Evolutionary conservation across 2,888 invertebrate species (phyloP).

Genomic region (Piscicola geometra): DNA sequence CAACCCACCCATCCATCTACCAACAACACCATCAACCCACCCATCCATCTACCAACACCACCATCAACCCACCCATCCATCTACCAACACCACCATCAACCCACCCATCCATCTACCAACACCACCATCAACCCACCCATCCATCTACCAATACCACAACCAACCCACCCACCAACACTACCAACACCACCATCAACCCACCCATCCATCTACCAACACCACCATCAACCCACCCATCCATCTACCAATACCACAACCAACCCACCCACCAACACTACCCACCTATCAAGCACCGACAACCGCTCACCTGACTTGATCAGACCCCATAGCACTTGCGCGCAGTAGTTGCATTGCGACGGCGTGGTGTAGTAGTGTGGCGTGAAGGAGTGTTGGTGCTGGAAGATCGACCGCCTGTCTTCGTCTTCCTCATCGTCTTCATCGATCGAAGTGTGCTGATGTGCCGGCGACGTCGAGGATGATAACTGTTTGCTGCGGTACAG

Average conservation of each 20-base stretch:
- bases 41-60: too few species aligned
- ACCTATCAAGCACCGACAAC: too few species aligned
- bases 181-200: too few species aligned
- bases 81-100: neutral
- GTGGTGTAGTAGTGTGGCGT: constrained; percentile 80
- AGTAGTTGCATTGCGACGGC: constrained; percentile 82
- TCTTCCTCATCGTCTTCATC: constrained; percentile 6
- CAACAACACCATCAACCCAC: too few species aligned
- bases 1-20: too few species aligned
- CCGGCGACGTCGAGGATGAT: neutral
- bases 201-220: too few species aligned
- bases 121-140: too few species aligned
- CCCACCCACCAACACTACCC: too few species aligned
- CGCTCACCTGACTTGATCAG: constrained; percentile 68
- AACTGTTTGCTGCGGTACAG: constrained; percentile 31
- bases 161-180: too few species aligned
- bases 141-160: too few species aligned
- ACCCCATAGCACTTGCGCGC: constrained; percentile 83
- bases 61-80: neutral
- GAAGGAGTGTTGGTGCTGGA: constrained; percentile 66
- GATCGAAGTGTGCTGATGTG: neutral
- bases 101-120: neutral
- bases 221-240: too few species aligned
- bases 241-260: too few species aligned
- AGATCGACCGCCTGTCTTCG: constrained; percentile 43